phyloP scores from a whole-genome alignment of 1,140 invertebrate species.

The Psix sp. region DNA sequence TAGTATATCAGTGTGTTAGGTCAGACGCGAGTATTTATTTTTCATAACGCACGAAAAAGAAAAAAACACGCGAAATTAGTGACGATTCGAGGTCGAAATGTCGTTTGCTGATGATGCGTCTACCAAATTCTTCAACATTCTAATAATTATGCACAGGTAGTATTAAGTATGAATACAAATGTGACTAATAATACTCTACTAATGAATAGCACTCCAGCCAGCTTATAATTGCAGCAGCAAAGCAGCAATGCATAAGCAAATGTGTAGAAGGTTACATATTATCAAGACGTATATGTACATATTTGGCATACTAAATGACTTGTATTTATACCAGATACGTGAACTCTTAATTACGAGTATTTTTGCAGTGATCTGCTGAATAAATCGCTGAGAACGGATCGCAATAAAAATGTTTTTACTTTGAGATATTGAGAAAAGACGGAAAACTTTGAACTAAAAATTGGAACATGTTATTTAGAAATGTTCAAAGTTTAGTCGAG shows the following conservation, averaged over 20 bases:
- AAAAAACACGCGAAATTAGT: slow-evolving; percentile 41
- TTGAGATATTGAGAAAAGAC: too few species aligned
- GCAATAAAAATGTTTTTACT: neutral
- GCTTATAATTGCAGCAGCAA: slow-evolving; percentile 58
- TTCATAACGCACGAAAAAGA: neutral
- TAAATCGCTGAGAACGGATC: neutral
- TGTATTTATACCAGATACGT: slow-evolving; percentile 36
- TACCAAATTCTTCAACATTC: slow-evolving; percentile 57
- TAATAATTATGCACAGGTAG: slow-evolving; percentile 61
- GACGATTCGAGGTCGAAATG: slow-evolving; percentile 46
- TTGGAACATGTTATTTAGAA: too few species aligned
- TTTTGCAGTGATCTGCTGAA: slow-evolving; percentile 1
- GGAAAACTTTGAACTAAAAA: too few species aligned
- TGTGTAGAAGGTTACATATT: slow-evolving; percentile 58
- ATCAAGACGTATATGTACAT: slow-evolving; percentile 61
- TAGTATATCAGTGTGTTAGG: slow-evolving; percentile 22
- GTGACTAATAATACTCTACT: slow-evolving; percentile 62
- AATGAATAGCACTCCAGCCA: slow-evolving; percentile 55
- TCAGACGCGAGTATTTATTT: slow-evolving; percentile 18
- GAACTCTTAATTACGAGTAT: slow-evolving; percentile 36
- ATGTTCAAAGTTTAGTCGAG: too few species aligned
- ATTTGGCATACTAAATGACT: slow-evolving; percentile 56
- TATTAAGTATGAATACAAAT: slow-evolving; percentile 62
- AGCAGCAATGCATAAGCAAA: slow-evolving; percentile 59
- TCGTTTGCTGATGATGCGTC: slow-evolving; percentile 30